Evolutionary conservation across 2,113 vertebrate species (phyloP).

Genomic region (Alces alces): DNA sequence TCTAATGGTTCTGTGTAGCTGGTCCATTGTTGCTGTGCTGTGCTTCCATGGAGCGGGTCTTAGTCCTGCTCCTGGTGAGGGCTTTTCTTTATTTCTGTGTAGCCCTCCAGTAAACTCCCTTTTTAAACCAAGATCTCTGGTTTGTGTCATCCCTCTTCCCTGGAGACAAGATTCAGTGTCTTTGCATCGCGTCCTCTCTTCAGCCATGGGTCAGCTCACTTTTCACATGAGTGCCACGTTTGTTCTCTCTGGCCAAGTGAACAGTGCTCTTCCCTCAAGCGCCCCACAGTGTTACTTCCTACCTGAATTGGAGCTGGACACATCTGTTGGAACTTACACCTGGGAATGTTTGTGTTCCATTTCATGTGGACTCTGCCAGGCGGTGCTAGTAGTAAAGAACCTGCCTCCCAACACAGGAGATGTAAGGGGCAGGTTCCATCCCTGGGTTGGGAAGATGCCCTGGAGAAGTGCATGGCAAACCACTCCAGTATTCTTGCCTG

Average conservation of each 20-base stretch:
- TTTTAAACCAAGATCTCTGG: not conserved
- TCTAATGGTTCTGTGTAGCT: not conserved
- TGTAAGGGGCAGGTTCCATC: not conserved
- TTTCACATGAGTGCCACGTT: not conserved
- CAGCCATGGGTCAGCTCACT: not conserved
- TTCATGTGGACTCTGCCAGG: rapidly evolving
- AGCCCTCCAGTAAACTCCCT: not conserved
- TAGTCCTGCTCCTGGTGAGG: not conserved
- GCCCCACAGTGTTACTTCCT: not conserved
- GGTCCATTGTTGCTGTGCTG: not conserved
- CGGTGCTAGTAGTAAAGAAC: not conserved
- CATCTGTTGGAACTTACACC: too few species aligned
- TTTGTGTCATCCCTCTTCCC: not conserved
- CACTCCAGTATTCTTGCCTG: not conserved
- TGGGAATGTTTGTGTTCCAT: too few species aligned
- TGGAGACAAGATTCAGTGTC: not conserved
- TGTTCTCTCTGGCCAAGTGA: not conserved
- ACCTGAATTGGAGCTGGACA: not conserved
- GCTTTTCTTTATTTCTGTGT: not conserved
- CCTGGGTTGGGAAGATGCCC: not conserved
- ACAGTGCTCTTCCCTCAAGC: not conserved
- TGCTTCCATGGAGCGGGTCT: not conserved
- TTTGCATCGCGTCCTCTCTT: not conserved
- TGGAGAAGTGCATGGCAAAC: not conserved
- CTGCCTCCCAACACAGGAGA: not conserved